Evolutionary conservation across 2,113 vertebrate species (phyloP).

Genomic region (Zapornia atra): DNA sequence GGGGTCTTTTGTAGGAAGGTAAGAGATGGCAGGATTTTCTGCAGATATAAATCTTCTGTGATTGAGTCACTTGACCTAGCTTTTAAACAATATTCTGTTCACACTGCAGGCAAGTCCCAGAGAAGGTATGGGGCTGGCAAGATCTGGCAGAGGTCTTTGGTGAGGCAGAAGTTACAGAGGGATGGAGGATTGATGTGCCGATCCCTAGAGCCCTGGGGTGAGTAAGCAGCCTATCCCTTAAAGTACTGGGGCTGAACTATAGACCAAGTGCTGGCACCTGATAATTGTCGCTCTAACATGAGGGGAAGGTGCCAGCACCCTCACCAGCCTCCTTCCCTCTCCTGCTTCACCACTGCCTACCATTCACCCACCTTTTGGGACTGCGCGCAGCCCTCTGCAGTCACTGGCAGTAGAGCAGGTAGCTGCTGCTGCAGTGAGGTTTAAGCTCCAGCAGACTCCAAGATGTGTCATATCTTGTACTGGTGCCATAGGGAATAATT

Average conservation of each 20-base stretch:
- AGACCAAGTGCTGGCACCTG: not conserved
- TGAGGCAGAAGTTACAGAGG: not conserved
- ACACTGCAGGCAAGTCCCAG: not conserved
- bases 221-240: accelerated
- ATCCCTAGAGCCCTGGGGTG: not conserved
- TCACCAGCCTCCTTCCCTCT: not conserved
- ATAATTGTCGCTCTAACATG: not conserved
- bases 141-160: not conserved
- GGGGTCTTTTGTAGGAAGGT: not conserved
- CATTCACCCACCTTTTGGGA: accelerated
- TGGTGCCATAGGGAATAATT: not conserved
- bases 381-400: accelerated
- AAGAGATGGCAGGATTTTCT: not conserved
- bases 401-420: not conserved
- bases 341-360: accelerated
- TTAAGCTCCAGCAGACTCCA: not conserved
- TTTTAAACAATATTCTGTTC: not conserved
- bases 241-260: not conserved
- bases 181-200: not conserved
- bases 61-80: not conserved
- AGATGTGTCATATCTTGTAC: not conserved
- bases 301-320: not conserved
- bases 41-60: not conserved
- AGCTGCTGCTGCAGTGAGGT: not conserved
- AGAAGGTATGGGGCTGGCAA: not conserved